Percentiles rank a stretch among this genome's conserved stretches.
phyloP scores from a whole-genome alignment of 30 jellyfish, hydroid and myxozoan species.

The Pseudorhiza aurosa region DNA sequence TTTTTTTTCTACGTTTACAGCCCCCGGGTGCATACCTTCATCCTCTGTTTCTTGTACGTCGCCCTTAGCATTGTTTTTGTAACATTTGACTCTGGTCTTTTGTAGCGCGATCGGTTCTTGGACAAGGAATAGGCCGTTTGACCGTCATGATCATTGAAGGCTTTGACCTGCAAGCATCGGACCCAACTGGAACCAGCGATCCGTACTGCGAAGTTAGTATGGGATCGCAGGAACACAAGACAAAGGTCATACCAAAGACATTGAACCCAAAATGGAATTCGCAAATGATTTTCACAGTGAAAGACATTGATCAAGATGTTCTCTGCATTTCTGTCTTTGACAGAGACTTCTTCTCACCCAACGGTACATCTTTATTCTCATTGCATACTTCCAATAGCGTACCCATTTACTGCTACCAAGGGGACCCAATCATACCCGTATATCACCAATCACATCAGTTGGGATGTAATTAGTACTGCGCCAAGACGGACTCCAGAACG shows the following conservation, averaged over 20 bases:
- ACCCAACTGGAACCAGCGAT: slow-evolving; percentile 99
- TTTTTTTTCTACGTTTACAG: too few species aligned
- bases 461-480: too few species aligned
- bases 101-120: slow-evolving; percentile 98
- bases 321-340: slow-evolving; percentile 96
- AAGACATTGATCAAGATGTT: slow-evolving; percentile 92
- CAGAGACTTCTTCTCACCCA: slow-evolving; percentile 99
- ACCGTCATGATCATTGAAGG: slow-evolving; percentile 91
- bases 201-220: slow-evolving; percentile 99
- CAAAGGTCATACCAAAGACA: slow-evolving; percentile 94
- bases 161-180: slow-evolving; percentile 93
- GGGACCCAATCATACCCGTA: too few species aligned
- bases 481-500: too few species aligned
- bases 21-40: too few species aligned
- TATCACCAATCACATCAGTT: too few species aligned
- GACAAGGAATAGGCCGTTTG: slow-evolving; percentile 90
- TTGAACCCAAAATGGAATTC: slow-evolving; percentile 99
- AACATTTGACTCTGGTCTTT: background rate
- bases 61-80: too few species aligned
- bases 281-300: slow-evolving; percentile 89
- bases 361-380: slow-evolving; percentile 70
- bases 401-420: background rate
- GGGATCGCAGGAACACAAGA: slow-evolving; percentile 99
- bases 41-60: too few species aligned
- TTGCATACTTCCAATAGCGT: background rate